These are phyloP conservation scores for Laticauda laticaudata DNA, from an alignment of 2,113 vertebrate genomes.

Conservation along the genomic window DNA sequence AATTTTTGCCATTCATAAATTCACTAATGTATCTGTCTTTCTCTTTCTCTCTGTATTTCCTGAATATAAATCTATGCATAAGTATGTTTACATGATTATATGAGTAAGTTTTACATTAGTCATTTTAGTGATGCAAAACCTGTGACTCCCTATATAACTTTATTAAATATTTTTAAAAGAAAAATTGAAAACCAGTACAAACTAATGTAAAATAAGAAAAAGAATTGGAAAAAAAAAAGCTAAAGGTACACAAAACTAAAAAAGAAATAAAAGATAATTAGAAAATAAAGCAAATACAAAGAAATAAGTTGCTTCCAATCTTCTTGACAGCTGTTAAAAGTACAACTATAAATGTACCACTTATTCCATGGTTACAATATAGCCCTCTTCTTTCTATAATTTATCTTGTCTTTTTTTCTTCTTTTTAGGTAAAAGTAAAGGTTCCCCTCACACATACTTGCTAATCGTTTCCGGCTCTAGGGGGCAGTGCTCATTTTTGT, in stretches of 20 bases:
- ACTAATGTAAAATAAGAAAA: neutral
- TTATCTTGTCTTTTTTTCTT: neutral
- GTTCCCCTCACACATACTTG: too few species aligned
- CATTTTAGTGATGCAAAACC: neutral
- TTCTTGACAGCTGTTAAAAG: neutral
- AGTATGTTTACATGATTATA: neutral
- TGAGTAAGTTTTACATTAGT: neutral
- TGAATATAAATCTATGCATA: neutral
- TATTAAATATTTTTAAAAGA: neutral
- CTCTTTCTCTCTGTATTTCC: constrained; percentile 23
- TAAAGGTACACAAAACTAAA: neutral
- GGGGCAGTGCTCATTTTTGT: too few species aligned
- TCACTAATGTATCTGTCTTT: constrained; percentile 17
- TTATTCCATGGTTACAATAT: neutral
- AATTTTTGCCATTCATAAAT: constrained; percentile 37
- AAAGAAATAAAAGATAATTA: neutral
- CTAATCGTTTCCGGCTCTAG: too few species aligned
- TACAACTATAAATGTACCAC: neutral
- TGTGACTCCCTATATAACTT: neutral
- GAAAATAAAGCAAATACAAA: neutral
- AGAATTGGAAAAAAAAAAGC: neutral
- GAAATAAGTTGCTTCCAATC: neutral
- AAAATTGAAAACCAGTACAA: neutral
- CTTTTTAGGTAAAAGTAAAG: too few species aligned
- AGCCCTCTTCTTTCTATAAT: neutral